Percentiles rank a stretch among this genome's conserved stretches.
These are phyloP conservation scores for Callimico goeldii DNA, from an alignment of 2,797 vertebrate species.

Conservation along the genomic window DNA sequence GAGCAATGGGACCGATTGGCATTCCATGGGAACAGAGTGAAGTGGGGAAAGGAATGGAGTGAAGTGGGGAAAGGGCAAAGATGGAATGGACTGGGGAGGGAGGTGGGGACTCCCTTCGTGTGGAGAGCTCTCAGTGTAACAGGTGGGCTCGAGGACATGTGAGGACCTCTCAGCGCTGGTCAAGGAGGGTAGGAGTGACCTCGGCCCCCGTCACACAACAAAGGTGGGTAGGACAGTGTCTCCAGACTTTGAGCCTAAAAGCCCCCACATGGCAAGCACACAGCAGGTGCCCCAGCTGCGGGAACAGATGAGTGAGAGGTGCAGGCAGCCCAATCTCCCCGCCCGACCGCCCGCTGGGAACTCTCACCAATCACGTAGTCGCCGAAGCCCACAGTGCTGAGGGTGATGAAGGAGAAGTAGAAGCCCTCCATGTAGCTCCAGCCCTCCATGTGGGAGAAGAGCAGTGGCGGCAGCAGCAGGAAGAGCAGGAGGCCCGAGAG, in stretches of 20 bases:
- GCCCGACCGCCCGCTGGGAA: accelerated
- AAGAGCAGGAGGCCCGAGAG: constrained; percentile 83
- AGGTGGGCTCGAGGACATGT: accelerated
- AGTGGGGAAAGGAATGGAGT: no score
- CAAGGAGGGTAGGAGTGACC: neutral
- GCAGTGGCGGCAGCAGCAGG: constrained; percentile 82
- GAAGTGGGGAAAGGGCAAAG: neutral
- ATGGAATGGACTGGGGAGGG: neutral
- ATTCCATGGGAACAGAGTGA: neutral
- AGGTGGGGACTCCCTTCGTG: neutral
- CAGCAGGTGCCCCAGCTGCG: neutral
- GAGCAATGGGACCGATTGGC: neutral
- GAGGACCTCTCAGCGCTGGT: neutral
- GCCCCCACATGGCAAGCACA: neutral
- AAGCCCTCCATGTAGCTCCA: constrained; percentile 92
- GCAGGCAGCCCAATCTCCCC: neutral
- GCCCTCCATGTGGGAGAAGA: constrained; percentile 91
- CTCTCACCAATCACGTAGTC: constrained; percentile 93
- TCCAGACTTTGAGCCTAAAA: neutral
- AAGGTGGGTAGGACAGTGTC: accelerated
- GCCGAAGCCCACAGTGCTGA: constrained; percentile 96
- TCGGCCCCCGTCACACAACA: neutral
- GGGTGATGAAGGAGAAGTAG: constrained; percentile 95
- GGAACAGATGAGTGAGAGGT: neutral
- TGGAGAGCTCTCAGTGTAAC: no score